phyloP scores from a whole-genome alignment of 64 coral and sea anemone species.

The Actinia equina region DNA sequence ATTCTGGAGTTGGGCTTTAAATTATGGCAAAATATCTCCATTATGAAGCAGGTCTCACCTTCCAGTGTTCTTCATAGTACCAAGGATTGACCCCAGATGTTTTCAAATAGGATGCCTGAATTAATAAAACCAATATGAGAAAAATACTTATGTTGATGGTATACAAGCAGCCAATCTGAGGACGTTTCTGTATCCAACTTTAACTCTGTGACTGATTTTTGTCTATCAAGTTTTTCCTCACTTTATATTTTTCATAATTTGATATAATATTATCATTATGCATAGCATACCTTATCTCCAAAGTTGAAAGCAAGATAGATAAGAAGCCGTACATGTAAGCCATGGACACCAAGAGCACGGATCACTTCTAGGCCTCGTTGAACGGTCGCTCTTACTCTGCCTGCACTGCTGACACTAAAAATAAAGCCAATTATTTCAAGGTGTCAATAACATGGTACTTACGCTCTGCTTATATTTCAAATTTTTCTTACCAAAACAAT shows the following conservation, averaged over 20 bases:
- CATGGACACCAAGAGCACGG: conserved; percentile 70
- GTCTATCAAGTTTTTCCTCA: too few species aligned
- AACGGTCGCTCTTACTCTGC: conserved; percentile 58
- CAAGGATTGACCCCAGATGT: conserved; percentile 59
- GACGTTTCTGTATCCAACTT: too few species aligned
- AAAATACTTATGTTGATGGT: too few species aligned
- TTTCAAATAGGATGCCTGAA: conserved; percentile 70
- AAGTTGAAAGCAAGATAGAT: conserved; percentile 76
- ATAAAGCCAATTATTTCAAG: neutral
- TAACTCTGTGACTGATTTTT: too few species aligned
- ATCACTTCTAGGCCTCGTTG: conserved; percentile 86
- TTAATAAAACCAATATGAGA: too few species aligned
- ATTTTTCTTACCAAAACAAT: too few species aligned
- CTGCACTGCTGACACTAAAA: conserved; percentile 60
- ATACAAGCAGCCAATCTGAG: too few species aligned
- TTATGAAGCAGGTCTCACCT: conserved; percentile 33
- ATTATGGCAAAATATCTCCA: too few species aligned
- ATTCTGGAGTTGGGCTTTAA: too few species aligned
- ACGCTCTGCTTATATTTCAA: too few species aligned
- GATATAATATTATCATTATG: too few species aligned
- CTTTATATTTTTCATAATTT: neutral
- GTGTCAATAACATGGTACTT: too few species aligned
- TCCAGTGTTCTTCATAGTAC: conserved; percentile 95
- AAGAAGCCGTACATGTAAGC: conserved; percentile 72
- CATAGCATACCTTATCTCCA: conserved; percentile 71